phyloP scores from a whole-genome alignment of 2,888 invertebrate genomes.

The Hanleya hanleyi region DNA sequence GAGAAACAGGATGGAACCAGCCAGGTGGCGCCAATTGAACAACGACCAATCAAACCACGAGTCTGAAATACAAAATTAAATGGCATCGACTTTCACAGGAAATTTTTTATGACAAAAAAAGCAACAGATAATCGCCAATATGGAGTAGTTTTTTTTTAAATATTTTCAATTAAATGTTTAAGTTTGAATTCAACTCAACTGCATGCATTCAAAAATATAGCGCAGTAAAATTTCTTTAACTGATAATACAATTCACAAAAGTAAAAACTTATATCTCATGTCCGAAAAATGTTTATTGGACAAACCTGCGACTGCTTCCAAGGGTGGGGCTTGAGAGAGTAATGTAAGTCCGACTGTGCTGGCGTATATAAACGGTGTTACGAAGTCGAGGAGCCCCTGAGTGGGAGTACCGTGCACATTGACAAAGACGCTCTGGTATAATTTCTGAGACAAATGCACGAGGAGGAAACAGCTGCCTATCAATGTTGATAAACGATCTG shows the following conservation, averaged over 20 bases:
- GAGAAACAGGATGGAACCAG: slow-evolving; percentile 33
- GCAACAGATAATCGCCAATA: too few species aligned
- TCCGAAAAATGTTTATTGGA: too few species aligned
- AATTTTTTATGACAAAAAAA: too few species aligned
- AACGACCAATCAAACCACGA: slow-evolving; percentile 37
- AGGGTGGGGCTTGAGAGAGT: slow-evolving; percentile 37
- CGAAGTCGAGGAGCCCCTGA: slow-evolving; percentile 35
- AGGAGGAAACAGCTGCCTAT: slow-evolving; percentile 40
- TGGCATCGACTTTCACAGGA: too few species aligned
- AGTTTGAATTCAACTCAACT: too few species aligned
- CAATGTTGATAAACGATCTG: slow-evolving; percentile 43
- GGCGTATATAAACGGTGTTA: slow-evolving; percentile 37
- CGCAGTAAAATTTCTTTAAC: too few species aligned
- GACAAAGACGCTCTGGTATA: slow-evolving; percentile 42
- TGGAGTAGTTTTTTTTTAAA: too few species aligned
- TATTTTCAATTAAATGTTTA: too few species aligned
- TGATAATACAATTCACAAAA: too few species aligned
- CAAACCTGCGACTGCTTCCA: slow-evolving; percentile 27
- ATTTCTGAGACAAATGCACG: slow-evolving; percentile 39
- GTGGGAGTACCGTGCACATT: slow-evolving; percentile 42
- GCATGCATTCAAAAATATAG: too few species aligned
- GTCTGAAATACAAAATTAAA: too few species aligned
- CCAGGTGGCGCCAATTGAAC: slow-evolving; percentile 37
- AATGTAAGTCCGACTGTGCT: slow-evolving; percentile 38
- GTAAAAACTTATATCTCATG: too few species aligned